Percentiles rank a stretch among this genome's conserved stretches.
These are phyloP conservation scores for Entomyzon cyanotis DNA, from an alignment of 2,113 vertebrate genomes.

Conservation along the genomic window DNA sequence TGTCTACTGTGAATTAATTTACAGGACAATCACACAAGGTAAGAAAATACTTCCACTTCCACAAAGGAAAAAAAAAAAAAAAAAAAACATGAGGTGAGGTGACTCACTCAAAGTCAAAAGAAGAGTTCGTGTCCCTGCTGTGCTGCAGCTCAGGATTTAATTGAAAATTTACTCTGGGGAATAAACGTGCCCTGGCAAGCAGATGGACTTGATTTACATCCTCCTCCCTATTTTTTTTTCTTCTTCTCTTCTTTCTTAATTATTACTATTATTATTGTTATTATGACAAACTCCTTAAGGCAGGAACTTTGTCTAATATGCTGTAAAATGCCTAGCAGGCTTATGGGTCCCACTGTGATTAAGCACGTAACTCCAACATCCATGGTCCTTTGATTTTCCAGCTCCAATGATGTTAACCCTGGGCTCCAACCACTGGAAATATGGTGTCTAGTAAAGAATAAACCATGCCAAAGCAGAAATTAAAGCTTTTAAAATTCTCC, in stretches of 20 bases:
- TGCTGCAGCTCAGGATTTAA: slow-evolving; percentile 5
- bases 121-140: not conserved
- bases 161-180: not conserved
- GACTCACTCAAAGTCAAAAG: not conserved
- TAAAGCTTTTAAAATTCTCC: slow-evolving; percentile 7
- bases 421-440: not conserved
- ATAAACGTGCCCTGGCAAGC: not conserved
- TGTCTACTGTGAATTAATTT: not conserved
- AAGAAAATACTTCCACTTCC: slow-evolving; percentile 1
- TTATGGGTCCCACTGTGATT: not conserved
- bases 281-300: not conserved
- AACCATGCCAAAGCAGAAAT: slow-evolving; percentile 7
- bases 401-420: not conserved
- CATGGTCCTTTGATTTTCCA: not conserved
- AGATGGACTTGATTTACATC: not conserved
- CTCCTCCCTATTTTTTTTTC: not conserved
- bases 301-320: not conserved
- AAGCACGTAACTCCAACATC: not conserved
- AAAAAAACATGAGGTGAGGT: not conserved
- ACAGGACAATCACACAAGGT: not conserved
- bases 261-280: not conserved
- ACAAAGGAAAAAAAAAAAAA: not conserved
- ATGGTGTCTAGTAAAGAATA: not conserved
- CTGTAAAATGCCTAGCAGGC: not conserved
- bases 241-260: not conserved